These are phyloP conservation scores for Syngnathus floridae DNA, from an alignment of 2,113 vertebrate genomes.

Conservation along the genomic window DNA sequence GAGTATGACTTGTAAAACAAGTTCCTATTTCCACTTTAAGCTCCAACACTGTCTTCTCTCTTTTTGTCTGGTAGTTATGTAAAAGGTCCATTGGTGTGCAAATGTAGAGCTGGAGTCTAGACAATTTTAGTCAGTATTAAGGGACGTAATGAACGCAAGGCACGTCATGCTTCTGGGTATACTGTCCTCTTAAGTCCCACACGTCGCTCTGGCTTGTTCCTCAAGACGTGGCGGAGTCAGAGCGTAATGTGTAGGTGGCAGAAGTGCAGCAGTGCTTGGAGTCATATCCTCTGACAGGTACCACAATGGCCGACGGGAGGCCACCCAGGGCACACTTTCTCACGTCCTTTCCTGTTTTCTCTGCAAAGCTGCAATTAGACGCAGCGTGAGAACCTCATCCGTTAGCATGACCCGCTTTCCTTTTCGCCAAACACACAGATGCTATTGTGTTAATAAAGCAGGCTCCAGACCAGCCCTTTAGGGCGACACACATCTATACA, in stretches of 20 bases:
- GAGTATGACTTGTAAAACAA: not conserved
- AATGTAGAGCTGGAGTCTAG: constrained; percentile 35
- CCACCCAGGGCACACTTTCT: constrained; percentile 25
- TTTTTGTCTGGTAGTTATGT: not conserved
- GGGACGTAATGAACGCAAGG: not conserved
- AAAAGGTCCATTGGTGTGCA: constrained; percentile 14
- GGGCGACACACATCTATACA: constrained; percentile 28
- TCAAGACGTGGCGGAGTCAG: constrained; percentile 36
- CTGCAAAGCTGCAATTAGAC: constrained; percentile 23
- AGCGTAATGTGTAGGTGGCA: constrained; percentile 48
- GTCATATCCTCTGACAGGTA: constrained; percentile 53
- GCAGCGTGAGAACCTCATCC: constrained; percentile 1
- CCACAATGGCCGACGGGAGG: constrained; percentile 50
- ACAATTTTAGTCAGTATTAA: not conserved
- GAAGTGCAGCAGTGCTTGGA: constrained; percentile 13
- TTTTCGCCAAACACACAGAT: constrained; percentile 15
- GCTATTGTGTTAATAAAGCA: constrained; percentile 27
- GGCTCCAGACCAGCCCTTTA: constrained; percentile 26
- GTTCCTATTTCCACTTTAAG: not conserved
- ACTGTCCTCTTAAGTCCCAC: not conserved
- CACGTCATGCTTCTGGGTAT: not conserved
- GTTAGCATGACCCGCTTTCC: constrained; percentile 28
- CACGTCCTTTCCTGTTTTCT: constrained; percentile 45
- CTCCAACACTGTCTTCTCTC: not conserved
- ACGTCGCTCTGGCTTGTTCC: constrained; percentile 29